Conservation (phyloP, 2,797 vertebrate species). For the Tamandua tetradactyla region DNA sequence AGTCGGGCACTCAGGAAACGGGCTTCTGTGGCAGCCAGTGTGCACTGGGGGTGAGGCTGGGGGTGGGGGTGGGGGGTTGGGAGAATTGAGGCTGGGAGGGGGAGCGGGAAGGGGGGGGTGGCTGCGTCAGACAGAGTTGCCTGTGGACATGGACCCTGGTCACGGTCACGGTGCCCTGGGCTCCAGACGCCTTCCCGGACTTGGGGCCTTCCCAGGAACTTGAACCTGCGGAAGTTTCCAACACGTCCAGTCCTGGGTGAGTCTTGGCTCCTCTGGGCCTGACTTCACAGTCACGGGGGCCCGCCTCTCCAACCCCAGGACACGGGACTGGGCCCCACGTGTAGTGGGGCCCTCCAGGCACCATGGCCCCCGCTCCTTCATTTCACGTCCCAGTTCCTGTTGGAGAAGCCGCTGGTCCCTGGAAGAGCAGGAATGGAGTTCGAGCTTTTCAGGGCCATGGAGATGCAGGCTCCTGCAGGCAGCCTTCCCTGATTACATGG, state of each 20-base stretch:
- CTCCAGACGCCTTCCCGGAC: neutral
- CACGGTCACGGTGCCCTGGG: neutral
- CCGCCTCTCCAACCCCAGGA: neutral
- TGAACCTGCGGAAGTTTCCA: neutral
- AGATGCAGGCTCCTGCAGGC: neutral
- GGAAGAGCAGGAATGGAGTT: neutral
- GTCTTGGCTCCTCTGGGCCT: neutral
- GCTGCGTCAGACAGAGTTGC: too few species aligned
- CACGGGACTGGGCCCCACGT: too few species aligned
- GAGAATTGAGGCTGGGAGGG: neutral
- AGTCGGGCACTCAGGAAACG: too few species aligned
- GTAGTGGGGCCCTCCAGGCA: neutral
- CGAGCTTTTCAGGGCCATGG: neutral
- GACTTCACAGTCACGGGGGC: neutral
- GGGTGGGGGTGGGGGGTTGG: neutral
- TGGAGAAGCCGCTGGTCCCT: neutral
- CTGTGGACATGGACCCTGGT: neutral
- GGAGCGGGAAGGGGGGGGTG: neutral
- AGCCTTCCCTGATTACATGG: neutral
- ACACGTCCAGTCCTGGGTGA: neutral
- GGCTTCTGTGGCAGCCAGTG: too few species aligned
- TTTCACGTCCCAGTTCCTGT: too few species aligned
- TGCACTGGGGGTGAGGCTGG: too few species aligned
- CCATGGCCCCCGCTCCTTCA: rapidly evolving
- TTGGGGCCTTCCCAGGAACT: neutral